Evolutionary conservation across 2,113 vertebrate genomes (phyloP), one percentile per base, ranked within the genome.

Genomic region (Oxyruncus cristatus): DNA sequence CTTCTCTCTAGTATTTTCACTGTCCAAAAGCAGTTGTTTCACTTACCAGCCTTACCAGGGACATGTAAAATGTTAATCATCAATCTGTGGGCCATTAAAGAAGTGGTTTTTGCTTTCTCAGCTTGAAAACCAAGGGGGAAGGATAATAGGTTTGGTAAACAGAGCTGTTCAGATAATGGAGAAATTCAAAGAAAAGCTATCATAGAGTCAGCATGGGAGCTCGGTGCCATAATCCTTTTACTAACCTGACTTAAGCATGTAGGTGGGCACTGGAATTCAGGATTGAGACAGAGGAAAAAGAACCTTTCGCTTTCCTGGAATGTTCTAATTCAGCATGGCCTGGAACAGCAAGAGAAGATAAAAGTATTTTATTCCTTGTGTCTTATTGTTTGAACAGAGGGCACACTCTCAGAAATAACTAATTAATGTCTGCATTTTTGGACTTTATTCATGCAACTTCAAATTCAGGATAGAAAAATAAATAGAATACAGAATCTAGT

Each of bases 31-130:
- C 96, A 98, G 94, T 98, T 98, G 93, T 98, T 98, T 98, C 96
- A 97, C 97, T 98, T 97, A 97, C 93, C 97, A 98, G 97, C 39
- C 39, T 62, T 76, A 37, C 41, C 96, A 98, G 98, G 98, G 98
- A 98, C 97, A 89, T 97, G 96, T 98, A 98, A 98, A 98, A 98
- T 98, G 98, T 97, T 98, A 98, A 98, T 98, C 98, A 98, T 98
- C 98, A 98, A 97, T 98, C 97, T 98, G 97, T 98, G 98, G 95
- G 97, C 97, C 95, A 98, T 98, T 98, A 98, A 98, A 98, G 97
- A 98, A 98, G 97, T 97, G 98, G 92, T 85, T 98, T 98, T 98
- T 95, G 88, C 97, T 98, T 97, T 98, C 96, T 98, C 97, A 97
- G 98, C 97, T 98, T 98, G 97, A 98, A 98, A 98, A 98, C 96